Evolutionary conservation across 2,797 vertebrate species (phyloP), one percentile per base, ranked within the genome.

Genomic region (Hafferia zeledoni): DNA sequence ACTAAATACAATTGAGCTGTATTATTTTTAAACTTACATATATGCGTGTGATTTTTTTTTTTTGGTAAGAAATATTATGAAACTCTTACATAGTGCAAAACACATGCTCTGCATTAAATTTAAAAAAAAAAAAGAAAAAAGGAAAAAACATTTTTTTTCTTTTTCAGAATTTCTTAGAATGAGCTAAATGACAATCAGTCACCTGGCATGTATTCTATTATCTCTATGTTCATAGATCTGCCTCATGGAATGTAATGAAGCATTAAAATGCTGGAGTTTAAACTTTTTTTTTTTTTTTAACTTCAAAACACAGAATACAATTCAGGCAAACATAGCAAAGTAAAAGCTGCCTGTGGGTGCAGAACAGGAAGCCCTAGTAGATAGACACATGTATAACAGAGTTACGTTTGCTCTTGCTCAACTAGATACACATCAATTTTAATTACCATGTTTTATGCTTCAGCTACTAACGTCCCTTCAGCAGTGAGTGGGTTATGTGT

Each of bases 361-460:
- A 95, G 97, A 98, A 98, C 97, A 97, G 98, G 98, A 98, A 98
- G 94, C 95, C 56, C 77, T 74, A 82, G 94, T 94, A 83, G 96
- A 95, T 27, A 96, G 94, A 89, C 61, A 68, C 49, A 24, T 72
- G 65, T 71, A 72, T 63, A 79, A 83, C 3, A 78, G 56, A 53
- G 60, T 64, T 96, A 77, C 10, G 1, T 83, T 95, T 95, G 90
- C 69, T 95, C 83, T 94, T 95, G 89, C 95, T 97, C 87, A 94
- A 91, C 89, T 93, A 84, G 65, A 77, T 93, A 77, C 77, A 83
- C 91, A 97, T 97, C 83, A 95, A 96, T 97, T 97, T 96, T 97
- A 97, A 98, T 98, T 97, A 98, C 87, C 96, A 96, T 37, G 17
- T 95, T 97, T 97, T 95, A 94, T 97, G 95, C 96, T 95, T 98